phyloP scores from a whole-genome alignment of 2,113 vertebrate species.

The Dipodomys ordii region DNA sequence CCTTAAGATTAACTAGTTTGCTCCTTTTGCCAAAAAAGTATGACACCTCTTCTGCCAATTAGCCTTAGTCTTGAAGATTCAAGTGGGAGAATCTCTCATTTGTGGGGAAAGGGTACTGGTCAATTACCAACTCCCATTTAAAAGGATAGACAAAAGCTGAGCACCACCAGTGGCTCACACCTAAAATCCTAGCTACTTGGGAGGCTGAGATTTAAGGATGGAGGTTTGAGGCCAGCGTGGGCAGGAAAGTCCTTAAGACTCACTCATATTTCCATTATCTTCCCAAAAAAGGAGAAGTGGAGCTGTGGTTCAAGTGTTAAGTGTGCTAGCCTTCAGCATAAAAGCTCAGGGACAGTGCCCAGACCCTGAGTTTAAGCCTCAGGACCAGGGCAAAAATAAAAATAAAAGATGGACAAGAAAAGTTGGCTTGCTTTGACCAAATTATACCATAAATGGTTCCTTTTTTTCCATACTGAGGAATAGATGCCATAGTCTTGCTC shows the following conservation, averaged over 20 bases:
- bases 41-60: background rate
- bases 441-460: background rate
- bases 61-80: background rate
- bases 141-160: background rate
- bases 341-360: too few relatives aligned
- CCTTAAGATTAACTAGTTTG: background rate
- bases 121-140: background rate
- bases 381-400: too few relatives aligned
- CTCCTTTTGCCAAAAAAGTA: background rate
- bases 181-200: too few relatives aligned
- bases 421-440: background rate
- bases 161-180: too few relatives aligned
- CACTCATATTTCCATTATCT: too few relatives aligned
- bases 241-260: too few relatives aligned
- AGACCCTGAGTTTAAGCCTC: too few relatives aligned
- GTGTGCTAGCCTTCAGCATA: too few relatives aligned
- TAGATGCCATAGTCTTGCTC: background rate
- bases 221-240: too few relatives aligned
- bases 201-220: too few relatives aligned
- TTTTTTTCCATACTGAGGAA: background rate
- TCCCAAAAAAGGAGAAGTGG: too few relatives aligned
- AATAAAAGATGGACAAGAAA: background rate
- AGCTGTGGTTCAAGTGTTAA: too few relatives aligned
- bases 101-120: background rate
- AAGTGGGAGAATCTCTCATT: constrained; percentile 2